Evolutionary conservation across 2,113 vertebrate genomes (phyloP).

Genomic region (Fregetta grallaria): DNA sequence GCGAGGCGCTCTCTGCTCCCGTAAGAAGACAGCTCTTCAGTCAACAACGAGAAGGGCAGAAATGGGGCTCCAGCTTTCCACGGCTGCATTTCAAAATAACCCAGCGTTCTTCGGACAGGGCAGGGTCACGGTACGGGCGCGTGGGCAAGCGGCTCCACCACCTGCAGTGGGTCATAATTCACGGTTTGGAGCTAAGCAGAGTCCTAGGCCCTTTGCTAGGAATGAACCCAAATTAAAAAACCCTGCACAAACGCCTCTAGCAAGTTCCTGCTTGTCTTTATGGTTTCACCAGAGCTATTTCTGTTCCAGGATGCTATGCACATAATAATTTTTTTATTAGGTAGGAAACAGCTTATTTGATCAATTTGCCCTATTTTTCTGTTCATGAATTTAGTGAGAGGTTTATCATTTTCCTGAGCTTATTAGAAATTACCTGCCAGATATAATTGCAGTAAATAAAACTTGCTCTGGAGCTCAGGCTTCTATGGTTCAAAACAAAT

Average conservation of each 20-base stretch:
- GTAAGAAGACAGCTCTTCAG: not conserved
- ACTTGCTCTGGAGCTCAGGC: conserved; percentile 13
- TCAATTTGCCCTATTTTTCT: conserved; percentile 44
- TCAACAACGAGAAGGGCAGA: not conserved
- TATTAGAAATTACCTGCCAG: conserved; percentile 57
- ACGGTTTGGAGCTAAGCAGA: not conserved
- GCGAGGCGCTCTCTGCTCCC: not conserved
- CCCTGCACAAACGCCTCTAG: not conserved
- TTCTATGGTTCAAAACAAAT: not conserved
- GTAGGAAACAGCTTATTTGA: conserved; percentile 50
- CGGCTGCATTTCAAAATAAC: not conserved
- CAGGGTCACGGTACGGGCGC: fast-evolving
- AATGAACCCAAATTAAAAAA: not conserved
- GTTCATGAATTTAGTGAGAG: conserved; percentile 4
- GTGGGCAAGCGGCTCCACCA: not conserved
- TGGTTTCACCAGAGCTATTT: conserved; percentile 1
- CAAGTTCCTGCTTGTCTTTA: not conserved
- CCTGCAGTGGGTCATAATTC: not conserved
- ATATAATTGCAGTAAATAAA: conserved; percentile 59
- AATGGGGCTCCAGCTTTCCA: not conserved
- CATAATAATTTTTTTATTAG: not conserved
- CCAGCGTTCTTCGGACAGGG: not conserved
- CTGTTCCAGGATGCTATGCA: conserved; percentile 2
- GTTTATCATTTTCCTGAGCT: conserved; percentile 25
- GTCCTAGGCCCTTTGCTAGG: not conserved